Evolutionary conservation across 2,113 vertebrate species (phyloP), one percentile per base, ranked within the genome.

Genomic region (Coptodon rendalli): DNA sequence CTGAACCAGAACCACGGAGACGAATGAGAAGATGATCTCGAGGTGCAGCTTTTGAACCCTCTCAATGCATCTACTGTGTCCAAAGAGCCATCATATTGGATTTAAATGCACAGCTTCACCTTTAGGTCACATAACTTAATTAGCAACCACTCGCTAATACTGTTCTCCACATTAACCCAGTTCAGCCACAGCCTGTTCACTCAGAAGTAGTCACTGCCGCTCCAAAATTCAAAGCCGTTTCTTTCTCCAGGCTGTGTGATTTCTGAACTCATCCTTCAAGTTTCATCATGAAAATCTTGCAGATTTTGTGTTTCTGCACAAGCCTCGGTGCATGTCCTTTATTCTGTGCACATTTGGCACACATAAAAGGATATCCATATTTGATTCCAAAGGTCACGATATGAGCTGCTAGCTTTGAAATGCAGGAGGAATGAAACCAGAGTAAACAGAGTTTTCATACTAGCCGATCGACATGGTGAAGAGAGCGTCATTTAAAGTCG

Each of bases 371-470:
- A 89, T 61, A 86, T 24, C 22, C 22, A 83, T 86, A 56, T 91
- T 87, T 92, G 50, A 34, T 84, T 90, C 86, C 91, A 89, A 89
- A 91, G 91, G 90, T 91, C 83, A 88, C 50, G 40, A 81, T 80
- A 85, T 16, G 16, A 56, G 73, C 57, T 4, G 5, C 3, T 12
- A 36, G 24, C 13, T 78, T 78, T 80, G 38, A 87, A 85, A 52
- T 61, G 66, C 59, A 61, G 45, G 31, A 82, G 71, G 45, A 85
- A 73, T 56, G 22, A 83, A 76, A 57, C 13, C 29, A 63, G 24
- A 68, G 31, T 24, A 59, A 34, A 56, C 5, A 36, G 0, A 50
- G 19, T 45, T 87, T 61, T 87, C 27, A 80, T 61, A 83, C 84
- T 86, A 85, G 84, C 56, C 11, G 54, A 12, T 85, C 36, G 76